These are phyloP conservation scores for Aphelinus atriplicis DNA, from an alignment of 1,140 invertebrate species.

Conservation along the genomic window DNA sequence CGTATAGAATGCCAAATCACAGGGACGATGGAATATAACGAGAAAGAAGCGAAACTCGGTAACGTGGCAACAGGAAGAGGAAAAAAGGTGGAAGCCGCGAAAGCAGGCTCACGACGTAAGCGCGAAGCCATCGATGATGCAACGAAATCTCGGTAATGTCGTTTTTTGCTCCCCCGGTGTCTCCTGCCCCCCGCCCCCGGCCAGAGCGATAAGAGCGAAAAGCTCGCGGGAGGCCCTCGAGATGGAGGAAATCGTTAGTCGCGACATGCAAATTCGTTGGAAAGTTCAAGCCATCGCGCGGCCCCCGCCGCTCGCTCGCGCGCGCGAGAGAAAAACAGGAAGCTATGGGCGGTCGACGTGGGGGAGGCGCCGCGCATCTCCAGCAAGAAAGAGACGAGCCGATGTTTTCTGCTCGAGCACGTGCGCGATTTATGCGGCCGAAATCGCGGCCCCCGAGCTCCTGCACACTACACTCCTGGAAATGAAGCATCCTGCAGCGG, in stretches of 20 bases:
- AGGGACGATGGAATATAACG: no score
- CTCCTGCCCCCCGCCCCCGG: neutral
- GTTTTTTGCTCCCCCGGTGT: neutral
- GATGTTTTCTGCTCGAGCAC: constrained; percentile 42
- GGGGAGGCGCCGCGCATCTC: constrained; percentile 26
- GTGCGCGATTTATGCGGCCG: constrained; percentile 49
- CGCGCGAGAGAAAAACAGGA: constrained; percentile 43
- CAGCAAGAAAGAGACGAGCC: neutral
- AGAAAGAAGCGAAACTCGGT: no score
- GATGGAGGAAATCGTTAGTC: constrained; percentile 53
- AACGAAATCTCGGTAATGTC: constrained; percentile 18
- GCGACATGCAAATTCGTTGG: constrained; percentile 54
- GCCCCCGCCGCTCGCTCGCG: constrained; percentile 4
- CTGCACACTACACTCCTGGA: constrained; percentile 43
- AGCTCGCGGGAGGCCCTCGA: constrained; percentile 46
- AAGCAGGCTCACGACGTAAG: constrained; percentile 1
- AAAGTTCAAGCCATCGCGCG: constrained; percentile 40
- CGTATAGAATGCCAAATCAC: no score
- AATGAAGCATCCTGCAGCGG: constrained; percentile 39
- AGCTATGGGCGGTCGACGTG: constrained; percentile 35
- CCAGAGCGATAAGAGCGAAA: constrained; percentile 42
- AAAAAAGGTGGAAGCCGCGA: neutral
- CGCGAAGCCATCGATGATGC: constrained; percentile 32
- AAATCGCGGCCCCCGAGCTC: constrained; percentile 40
- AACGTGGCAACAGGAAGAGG: neutral